Conservation (phyloP, 2,797 vertebrate species). For the Cyprinella venusta region DNA sequence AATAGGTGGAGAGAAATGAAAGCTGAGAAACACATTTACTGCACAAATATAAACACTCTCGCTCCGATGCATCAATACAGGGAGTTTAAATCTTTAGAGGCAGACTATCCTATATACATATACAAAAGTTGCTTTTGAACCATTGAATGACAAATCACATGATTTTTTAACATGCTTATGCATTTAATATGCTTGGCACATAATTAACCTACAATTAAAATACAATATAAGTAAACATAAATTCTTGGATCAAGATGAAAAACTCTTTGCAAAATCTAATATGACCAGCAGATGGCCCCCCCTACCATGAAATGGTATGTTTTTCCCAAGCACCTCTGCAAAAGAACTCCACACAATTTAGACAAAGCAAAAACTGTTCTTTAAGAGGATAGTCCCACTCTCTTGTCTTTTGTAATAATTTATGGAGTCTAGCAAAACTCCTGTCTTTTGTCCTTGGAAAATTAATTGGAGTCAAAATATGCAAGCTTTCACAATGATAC, state of each 20-base stretch:
- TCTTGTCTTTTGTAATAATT: slow-evolving; percentile 51
- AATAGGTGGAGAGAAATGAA: slow-evolving; percentile 43
- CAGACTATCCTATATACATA: neutral
- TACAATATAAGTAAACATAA: neutral
- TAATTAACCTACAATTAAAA: neutral
- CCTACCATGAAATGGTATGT: slow-evolving; percentile 77
- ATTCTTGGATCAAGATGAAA: neutral
- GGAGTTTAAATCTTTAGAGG: slow-evolving; percentile 4
- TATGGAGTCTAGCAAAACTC: slow-evolving; percentile 43
- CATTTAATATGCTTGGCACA: neutral
- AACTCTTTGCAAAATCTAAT: neutral
- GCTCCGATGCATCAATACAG: slow-evolving; percentile 2
- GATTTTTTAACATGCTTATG: neutral
- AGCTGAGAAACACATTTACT: slow-evolving; percentile 5
- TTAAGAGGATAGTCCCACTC: slow-evolving; percentile 68
- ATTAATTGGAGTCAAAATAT: slow-evolving; percentile 56
- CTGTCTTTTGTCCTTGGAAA: slow-evolving; percentile 59
- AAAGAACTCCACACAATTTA: slow-evolving; percentile 15
- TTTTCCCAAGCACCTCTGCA: neutral
- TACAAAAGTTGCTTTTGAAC: neutral
- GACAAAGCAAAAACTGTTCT: slow-evolving; percentile 66
- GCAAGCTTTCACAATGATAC: slow-evolving; percentile 46
- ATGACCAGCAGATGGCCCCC: slow-evolving; percentile 84
- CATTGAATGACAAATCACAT: neutral
- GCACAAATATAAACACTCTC: slow-evolving; percentile 16